Conservation (phyloP, 1,140 invertebrate genomes). For the Drosophila biarmipes region DNA sequence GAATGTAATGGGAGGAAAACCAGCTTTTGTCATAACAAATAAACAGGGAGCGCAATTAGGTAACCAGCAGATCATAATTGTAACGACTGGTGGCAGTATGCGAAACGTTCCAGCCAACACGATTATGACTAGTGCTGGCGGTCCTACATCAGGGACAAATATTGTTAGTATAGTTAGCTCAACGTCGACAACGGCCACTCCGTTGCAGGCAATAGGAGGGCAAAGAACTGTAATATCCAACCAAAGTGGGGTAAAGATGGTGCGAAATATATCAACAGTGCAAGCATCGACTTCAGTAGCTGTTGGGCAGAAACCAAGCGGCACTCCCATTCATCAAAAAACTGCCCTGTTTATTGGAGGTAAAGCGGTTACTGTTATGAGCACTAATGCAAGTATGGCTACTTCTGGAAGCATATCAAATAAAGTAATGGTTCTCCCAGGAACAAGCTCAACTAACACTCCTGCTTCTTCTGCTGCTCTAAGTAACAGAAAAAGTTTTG, state of each 20-base stretch:
- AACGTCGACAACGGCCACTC: conserved; percentile 56
- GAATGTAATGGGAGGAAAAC: conserved; percentile 75
- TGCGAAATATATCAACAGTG: conserved; percentile 85
- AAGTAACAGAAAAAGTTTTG: conserved; percentile 73
- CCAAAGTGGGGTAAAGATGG: conserved; percentile 88
- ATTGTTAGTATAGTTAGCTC: conserved; percentile 78
- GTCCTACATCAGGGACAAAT: conserved; percentile 84
- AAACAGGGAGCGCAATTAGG: conserved; percentile 85
- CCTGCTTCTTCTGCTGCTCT: conserved; percentile 23
- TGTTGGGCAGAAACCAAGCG: conserved; percentile 30
- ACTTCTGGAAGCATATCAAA: conserved; percentile 18
- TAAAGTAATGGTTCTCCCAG: conserved; percentile 83
- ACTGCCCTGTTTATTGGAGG: conserved; percentile 87
- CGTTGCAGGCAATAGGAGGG: conserved; percentile 59
- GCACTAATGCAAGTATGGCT: conserved; percentile 77
- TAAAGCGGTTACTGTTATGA: conserved; percentile 89
- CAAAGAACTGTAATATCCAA: conserved; percentile 83
- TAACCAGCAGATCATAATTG: conserved; percentile 89
- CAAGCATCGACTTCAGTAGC: conserved; percentile 27
- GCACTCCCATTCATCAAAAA: conserved; percentile 84
- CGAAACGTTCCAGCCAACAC: conserved; percentile 84
- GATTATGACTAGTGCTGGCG: conserved; percentile 86
- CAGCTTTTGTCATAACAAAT: conserved; percentile 83
- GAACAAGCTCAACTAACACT: conserved; percentile 2
- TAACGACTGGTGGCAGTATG: conserved; percentile 88